Conservation (phyloP, 2,113 vertebrate genomes). For the Passer montanus region DNA sequence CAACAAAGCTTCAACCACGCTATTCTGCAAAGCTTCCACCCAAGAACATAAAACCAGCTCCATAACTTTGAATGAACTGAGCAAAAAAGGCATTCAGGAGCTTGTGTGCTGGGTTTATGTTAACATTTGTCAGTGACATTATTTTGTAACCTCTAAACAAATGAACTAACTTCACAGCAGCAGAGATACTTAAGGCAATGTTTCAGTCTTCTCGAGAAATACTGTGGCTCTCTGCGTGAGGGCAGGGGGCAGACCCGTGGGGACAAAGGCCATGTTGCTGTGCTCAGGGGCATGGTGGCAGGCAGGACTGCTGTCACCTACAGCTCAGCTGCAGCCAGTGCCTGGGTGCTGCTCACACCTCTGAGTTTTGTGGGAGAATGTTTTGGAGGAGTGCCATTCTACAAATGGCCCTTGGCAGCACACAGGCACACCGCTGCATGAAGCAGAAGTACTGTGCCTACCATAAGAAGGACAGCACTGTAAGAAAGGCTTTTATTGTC, state of each 20-base stretch:
- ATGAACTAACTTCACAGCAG: background rate
- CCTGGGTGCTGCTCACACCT: background rate
- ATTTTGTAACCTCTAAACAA: background rate
- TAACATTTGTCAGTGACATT: background rate
- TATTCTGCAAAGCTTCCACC: background rate
- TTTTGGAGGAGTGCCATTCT: background rate
- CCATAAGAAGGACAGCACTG: background rate
- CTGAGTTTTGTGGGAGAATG: background rate
- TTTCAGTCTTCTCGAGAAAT: background rate
- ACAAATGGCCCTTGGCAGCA: background rate
- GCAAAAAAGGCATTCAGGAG: background rate
- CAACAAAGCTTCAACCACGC: slow-evolving; percentile 10
- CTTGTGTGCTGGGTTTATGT: background rate
- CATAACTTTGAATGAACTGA: background rate
- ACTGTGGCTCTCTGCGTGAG: background rate
- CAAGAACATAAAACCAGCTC: background rate
- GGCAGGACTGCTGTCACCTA: background rate
- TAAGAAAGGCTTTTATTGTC: background rate
- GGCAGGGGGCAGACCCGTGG: rapidly evolving
- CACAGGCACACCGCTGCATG: background rate
- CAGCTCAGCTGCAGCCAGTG: rapidly evolving
- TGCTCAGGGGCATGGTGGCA: rapidly evolving
- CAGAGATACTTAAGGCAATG: background rate
- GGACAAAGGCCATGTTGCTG: rapidly evolving
- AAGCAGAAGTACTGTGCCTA: background rate